Evolutionary conservation across 2,113 vertebrate genomes (phyloP).

Genomic region (Apaloderma vittatum): DNA sequence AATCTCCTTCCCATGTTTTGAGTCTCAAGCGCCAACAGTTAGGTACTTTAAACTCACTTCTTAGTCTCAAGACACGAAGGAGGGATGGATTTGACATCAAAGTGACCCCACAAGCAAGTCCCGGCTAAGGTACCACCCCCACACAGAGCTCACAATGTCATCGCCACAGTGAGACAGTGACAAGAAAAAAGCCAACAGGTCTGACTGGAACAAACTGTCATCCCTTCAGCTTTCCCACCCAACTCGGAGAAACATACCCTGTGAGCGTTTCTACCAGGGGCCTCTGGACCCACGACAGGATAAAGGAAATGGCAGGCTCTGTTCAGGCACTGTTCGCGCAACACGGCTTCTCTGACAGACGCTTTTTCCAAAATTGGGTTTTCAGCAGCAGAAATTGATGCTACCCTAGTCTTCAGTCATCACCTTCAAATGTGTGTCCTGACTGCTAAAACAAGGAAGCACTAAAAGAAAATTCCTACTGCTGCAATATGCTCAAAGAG

Average conservation of each 20-base stretch:
- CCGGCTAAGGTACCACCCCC: neutral
- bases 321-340: neutral
- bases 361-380: neutral
- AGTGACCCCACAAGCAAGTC: neutral
- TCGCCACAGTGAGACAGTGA: neutral
- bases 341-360: neutral
- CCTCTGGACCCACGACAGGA: neutral
- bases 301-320: neutral
- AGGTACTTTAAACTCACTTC: neutral
- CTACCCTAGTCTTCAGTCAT: neutral
- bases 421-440: neutral
- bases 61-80: neutral
- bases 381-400: neutral
- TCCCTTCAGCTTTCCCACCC: neutral
- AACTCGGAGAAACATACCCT: neutral
- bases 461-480: neutral
- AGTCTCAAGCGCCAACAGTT: neutral
- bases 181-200: neutral
- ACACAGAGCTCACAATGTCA: neutral
- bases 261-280: neutral
- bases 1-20: neutral
- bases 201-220: neutral
- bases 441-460: neutral
- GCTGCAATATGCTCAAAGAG: neutral
- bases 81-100: neutral